Percentiles rank a stretch among this genome's conserved stretches.
These are phyloP conservation scores for Yoshiicerus persimilis DNA, from an alignment of 1,140 invertebrate genomes.

Conservation along the genomic window DNA sequence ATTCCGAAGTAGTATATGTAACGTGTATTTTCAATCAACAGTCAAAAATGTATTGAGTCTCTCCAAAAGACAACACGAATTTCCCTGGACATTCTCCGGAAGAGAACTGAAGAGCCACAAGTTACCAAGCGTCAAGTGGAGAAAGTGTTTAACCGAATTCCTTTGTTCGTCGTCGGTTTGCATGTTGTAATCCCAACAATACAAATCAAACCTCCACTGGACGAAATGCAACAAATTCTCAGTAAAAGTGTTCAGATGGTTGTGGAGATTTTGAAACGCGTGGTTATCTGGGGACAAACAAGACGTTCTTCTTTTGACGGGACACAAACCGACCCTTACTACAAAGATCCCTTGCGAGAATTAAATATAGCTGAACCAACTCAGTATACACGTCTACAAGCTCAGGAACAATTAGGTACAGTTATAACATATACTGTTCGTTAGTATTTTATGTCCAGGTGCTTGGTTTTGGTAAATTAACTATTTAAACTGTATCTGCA, in stretches of 20 bases:
- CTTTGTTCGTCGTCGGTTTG: conserved; percentile 50
- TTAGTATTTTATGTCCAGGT: too few species aligned
- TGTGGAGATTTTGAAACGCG: conserved; percentile 65
- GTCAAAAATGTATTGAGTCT: conserved; percentile 67
- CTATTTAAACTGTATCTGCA: background rate
- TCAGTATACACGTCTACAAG: conserved; percentile 27
- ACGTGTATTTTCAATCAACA: conserved; percentile 54
- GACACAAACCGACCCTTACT: conserved; percentile 18
- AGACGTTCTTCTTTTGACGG: conserved; percentile 31
- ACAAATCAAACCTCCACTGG: conserved; percentile 60
- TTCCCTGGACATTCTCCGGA: conserved; percentile 67
- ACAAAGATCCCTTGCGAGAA: conserved; percentile 30
- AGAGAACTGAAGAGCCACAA: conserved; percentile 56
- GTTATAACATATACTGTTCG: background rate
- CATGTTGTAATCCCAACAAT: conserved; percentile 56
- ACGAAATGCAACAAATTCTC: conserved; percentile 71
- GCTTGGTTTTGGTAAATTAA: too few species aligned
- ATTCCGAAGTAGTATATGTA: too few species aligned
- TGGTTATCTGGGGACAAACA: conserved; percentile 70
- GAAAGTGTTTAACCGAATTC: conserved; percentile 40
- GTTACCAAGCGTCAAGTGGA: conserved; percentile 38
- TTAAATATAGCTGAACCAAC: background rate
- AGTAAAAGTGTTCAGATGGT: conserved; percentile 66
- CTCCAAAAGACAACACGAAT: conserved; percentile 68
- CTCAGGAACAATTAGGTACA: conserved; percentile 36